A percentile compares a stretch with the other conserved stretches of the same genome.
Conservation (phyloP, 2,113 vertebrate genomes). For the Pedetes capensis region DNA sequence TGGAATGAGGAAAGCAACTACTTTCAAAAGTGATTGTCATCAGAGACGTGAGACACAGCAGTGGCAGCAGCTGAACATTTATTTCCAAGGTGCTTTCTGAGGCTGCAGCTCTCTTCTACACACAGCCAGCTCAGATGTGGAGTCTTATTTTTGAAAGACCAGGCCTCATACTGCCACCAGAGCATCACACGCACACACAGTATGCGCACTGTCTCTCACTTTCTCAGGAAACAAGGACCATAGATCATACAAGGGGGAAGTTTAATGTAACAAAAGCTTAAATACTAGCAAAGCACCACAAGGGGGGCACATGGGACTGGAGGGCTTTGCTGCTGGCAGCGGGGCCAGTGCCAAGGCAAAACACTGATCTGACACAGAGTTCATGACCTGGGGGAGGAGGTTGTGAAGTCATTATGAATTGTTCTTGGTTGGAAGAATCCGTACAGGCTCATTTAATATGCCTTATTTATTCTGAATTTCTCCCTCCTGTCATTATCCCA, state of each 20-base stretch:
- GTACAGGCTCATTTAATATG: not conserved
- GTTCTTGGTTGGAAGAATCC: not conserved
- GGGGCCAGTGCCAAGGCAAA: constrained; percentile 15
- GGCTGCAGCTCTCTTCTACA: not conserved
- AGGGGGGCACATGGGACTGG: constrained; percentile 9
- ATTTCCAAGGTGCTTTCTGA: too few species aligned
- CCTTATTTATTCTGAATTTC: not conserved
- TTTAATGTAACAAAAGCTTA: not conserved
- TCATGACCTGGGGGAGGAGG: not conserved
- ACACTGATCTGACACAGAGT: not conserved
- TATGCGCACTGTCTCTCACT: not conserved
- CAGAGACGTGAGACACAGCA: not conserved
- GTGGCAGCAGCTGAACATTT: not conserved
- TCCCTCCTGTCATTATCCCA: not conserved
- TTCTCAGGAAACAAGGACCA: constrained; percentile 41
- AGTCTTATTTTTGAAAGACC: constrained; percentile 14
- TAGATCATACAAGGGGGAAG: constrained; percentile 17
- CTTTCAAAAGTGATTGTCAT: not conserved
- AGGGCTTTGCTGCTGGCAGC: not conserved
- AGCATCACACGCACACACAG: not conserved
- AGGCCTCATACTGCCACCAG: not conserved
- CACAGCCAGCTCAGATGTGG: not conserved
- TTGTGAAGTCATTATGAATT: constrained; percentile 9
- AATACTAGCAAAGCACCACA: constrained; percentile 40
- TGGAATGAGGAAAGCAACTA: not conserved